These are phyloP conservation scores for Drosophila saltans DNA, from an alignment of 1,140 invertebrate genomes.

Conservation along the genomic window DNA sequence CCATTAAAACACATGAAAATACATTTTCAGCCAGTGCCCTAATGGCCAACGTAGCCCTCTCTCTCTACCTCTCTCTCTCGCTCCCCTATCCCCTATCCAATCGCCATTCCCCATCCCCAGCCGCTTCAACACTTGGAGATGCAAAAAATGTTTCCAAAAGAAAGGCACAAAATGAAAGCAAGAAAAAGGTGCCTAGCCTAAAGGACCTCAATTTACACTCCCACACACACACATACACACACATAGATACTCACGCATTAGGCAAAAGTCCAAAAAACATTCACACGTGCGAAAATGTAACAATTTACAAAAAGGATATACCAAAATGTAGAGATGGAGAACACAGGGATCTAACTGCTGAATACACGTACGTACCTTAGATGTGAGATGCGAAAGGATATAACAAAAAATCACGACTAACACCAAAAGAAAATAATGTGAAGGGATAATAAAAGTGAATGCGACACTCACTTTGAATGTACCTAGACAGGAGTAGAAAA, in stretches of 20 bases:
- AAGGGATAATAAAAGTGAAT: not conserved
- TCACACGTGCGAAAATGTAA: conserved; percentile 72
- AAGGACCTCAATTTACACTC: conserved; percentile 68
- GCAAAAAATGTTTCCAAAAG: conserved; percentile 43
- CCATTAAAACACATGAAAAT: conserved; percentile 75
- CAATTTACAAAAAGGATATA: conserved; percentile 72
- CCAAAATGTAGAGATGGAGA: conserved; percentile 16
- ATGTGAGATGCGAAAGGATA: conserved; percentile 1
- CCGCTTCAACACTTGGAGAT: conserved; percentile 31
- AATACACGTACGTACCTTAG: not conserved
- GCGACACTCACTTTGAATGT: too few species aligned
- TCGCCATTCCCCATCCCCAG: not conserved
- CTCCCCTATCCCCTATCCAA: not conserved
- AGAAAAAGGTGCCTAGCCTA: conserved; percentile 57
- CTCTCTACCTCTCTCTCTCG: not conserved
- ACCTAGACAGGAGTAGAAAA: too few species aligned
- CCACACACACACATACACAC: conserved; percentile 26
- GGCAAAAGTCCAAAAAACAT: conserved; percentile 39
- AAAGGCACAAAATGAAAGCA: conserved; percentile 39
- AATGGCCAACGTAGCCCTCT: conserved; percentile 49
- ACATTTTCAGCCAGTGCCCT: conserved; percentile 58
- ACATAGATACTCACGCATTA: conserved; percentile 34
- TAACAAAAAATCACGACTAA: not conserved
- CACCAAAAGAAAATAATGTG: not conserved
- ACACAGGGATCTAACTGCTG: not conserved